Evolutionary conservation across 2,888 invertebrate genomes (phyloP).

Genomic region (Trachelus troglodyta): DNA sequence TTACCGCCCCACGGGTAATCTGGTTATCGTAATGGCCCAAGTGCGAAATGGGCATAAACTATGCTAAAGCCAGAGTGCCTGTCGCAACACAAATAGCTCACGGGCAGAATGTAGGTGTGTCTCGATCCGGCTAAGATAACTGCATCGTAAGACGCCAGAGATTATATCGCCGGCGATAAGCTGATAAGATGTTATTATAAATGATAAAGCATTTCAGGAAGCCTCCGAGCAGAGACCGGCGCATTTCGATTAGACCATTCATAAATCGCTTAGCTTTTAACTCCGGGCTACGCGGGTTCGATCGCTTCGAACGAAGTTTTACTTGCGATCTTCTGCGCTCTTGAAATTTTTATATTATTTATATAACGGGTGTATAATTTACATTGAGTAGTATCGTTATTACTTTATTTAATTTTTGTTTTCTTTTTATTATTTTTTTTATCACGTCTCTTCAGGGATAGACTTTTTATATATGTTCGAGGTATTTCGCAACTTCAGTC

Average conservation of each 20-base stretch:
- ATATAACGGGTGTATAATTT: too few species aligned
- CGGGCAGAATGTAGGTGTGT: constrained; percentile 38
- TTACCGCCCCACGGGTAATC: constrained; percentile 15
- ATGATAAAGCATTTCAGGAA: constrained; percentile 39
- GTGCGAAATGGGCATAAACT: constrained; percentile 29
- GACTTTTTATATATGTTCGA: neutral
- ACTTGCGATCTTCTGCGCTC: neutral
- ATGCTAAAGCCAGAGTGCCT: constrained; percentile 37
- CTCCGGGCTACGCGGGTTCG: constrained; percentile 6
- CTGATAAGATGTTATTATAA: constrained; percentile 49
- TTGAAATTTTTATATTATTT: neutral
- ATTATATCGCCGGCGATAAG: constrained; percentile 36
- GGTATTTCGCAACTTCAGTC: neutral
- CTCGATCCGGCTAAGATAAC: constrained; percentile 20
- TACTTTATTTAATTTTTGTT: too few species aligned
- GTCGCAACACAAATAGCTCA: constrained; percentile 45
- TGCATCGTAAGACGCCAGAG: constrained; percentile 15
- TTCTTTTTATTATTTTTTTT: too few species aligned
- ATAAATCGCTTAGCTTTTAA: constrained; percentile 30
- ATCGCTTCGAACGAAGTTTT: neutral
- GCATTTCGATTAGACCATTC: constrained; percentile 32
- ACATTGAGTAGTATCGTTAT: too few species aligned
- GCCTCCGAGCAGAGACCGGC: constrained; percentile 21
- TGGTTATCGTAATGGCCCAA: constrained; percentile 9
- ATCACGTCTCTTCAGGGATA: too few species aligned